Base-by-base conservation (phyloP, 53 echinoderm and acorn worm genomes). In the Arbacia lixula region DNA sequence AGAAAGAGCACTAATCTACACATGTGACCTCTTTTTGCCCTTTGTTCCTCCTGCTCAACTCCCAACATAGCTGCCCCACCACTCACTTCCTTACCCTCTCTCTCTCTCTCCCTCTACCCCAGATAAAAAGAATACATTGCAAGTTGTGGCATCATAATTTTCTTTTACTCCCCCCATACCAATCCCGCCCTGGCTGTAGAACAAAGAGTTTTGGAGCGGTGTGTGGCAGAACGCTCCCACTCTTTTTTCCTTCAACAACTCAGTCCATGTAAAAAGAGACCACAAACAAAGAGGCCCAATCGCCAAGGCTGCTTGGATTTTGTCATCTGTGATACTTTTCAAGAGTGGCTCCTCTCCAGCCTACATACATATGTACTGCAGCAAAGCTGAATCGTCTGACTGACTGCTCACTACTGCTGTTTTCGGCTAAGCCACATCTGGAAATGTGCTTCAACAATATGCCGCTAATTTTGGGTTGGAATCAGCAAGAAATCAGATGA, bases 21-120 rank as follows among this genome's bases (percentile, higher is more conserved):
- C 77, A 77, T 77, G 55, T 77, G 77, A 77, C 77, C 77, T 77
- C 58, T 17, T 36, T 2, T 24, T 56, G 77, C 31, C 77, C 77
- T 57, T 77, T 77, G 56, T 56, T 77, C 58, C 58, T 5, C n/a
- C 32, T 56, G 19, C 53, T 39, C 36, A 56, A 58, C 77, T 39
- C 58, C 77, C 57, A 10, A 27, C 64, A 64, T 64, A 21, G 5
- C 12, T 57, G 22, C 58, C 5, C 5, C 22, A 11, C 9, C 21
- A 57, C 58, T 57, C 58, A 46, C 8, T 20, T 57, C 16, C 22
- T 20, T 19, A 10, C n/a, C 16, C 22, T 67, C 21, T 52, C 33
- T 53, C 2, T 53, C 2, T 1, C 36, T 17, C 73, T 32, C 71
- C 9, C 27, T 20, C n/a, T n/a, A n/a, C n/a, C n/a, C n/a, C n/a